These are phyloP conservation scores for Rhabdomys pumilio DNA, from an alignment of 2,797 vertebrate species.

Conservation along the genomic window DNA sequence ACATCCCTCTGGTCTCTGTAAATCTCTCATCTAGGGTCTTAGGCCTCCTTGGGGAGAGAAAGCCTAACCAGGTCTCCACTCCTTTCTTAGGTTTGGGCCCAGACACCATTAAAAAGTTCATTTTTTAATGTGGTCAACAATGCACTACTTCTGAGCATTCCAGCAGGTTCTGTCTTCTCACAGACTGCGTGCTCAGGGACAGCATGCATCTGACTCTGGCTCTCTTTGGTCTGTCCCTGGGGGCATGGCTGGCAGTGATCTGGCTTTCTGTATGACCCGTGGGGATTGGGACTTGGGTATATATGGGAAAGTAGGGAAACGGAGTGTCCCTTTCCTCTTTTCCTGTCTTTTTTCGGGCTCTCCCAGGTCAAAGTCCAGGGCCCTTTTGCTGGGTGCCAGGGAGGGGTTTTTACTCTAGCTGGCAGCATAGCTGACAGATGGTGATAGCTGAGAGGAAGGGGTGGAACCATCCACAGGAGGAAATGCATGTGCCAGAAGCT, in stretches of 20 bases:
- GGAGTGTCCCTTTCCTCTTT: neutral
- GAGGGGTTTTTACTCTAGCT: neutral
- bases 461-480: neutral
- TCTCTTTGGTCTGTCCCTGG: neutral
- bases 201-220: neutral
- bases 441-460: neutral
- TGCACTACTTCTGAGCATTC: neutral
- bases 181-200: neutral
- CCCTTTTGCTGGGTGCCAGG: neutral
- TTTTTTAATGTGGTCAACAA: neutral
- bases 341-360: neutral
- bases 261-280: neutral
- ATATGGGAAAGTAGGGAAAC: neutral
- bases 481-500: constrained; percentile 23
- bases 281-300: neutral
- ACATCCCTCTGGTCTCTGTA: neutral
- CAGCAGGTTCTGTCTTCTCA: neutral
- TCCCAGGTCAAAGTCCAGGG: constrained; percentile 40
- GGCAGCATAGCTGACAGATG: neutral
- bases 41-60: neutral
- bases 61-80: neutral
- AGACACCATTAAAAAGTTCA: neutral
- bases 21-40: neutral
- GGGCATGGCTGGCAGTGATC: neutral
- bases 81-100: neutral